Percentiles rank a stretch among this genome's conserved stretches.
Conservation (phyloP, 2,888 invertebrate genomes). For the Octonoba sinensis region DNA sequence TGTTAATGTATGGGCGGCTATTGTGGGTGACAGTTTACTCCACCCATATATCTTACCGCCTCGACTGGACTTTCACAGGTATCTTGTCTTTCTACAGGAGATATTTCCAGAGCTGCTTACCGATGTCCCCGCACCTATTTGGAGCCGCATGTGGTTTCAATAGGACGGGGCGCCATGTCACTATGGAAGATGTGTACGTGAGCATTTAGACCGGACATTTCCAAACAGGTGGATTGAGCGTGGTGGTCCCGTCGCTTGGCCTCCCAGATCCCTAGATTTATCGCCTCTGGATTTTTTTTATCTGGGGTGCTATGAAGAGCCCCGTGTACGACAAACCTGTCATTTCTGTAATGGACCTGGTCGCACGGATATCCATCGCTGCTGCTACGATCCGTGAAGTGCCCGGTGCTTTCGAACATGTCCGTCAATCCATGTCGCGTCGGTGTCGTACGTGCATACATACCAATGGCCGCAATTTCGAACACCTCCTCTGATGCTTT, state of each 20-base stretch:
- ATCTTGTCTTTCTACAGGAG: too few species aligned
- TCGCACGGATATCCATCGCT: background rate
- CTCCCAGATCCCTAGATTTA: background rate
- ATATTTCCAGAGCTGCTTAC: too few species aligned
- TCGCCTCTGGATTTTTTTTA: background rate
- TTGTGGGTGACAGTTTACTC: conserved; percentile 6
- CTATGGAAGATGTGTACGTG: background rate
- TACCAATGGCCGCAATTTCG: too few species aligned
- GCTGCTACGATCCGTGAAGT: background rate
- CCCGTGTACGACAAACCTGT: background rate
- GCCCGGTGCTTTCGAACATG: background rate
- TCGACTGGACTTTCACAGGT: background rate
- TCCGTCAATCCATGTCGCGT: too few species aligned
- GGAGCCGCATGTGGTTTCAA: too few species aligned
- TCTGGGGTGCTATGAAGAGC: background rate
- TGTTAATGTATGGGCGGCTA: background rate
- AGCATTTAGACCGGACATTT: background rate
- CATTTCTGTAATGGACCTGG: background rate
- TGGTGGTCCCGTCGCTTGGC: background rate
- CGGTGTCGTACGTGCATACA: too few species aligned
- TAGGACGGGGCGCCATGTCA: background rate
- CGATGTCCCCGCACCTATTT: too few species aligned
- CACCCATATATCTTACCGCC: background rate
- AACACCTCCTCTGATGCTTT: too few species aligned
- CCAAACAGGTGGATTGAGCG: background rate